phyloP scores from a whole-genome alignment of 2,888 invertebrate genomes.

The Blera fallax region DNA sequence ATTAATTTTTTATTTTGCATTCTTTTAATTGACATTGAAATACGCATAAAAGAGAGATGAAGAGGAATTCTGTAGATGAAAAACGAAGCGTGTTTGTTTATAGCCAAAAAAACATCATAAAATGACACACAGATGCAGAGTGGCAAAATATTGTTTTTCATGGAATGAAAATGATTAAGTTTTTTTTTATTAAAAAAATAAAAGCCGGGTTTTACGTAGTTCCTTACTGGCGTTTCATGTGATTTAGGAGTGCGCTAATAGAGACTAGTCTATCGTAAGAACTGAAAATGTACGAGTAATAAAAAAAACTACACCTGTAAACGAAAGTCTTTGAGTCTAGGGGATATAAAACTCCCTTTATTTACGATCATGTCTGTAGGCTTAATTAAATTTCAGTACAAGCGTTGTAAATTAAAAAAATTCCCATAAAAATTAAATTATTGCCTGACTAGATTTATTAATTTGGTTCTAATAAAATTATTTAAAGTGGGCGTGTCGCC shows the following conservation, averaged over 20 bases:
- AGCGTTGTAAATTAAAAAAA: background rate
- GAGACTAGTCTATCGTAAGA: background rate
- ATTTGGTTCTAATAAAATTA: background rate
- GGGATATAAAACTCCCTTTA: background rate
- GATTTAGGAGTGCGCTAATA: background rate
- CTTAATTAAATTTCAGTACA: background rate
- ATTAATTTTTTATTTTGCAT: background rate
- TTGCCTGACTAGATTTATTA: background rate
- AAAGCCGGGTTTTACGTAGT: background rate
- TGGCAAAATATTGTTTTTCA: background rate
- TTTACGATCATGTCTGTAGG: background rate
- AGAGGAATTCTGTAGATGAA: background rate
- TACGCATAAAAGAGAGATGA: background rate
- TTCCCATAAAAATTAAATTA: background rate
- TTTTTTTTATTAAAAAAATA: background rate
- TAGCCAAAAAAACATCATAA: background rate
- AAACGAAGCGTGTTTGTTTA: background rate
- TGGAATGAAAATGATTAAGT: background rate
- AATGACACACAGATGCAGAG: background rate
- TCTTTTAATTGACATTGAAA: conserved; percentile 2
- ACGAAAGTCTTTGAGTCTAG: background rate
- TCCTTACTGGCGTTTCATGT: background rate
- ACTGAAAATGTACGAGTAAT: background rate
- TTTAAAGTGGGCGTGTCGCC: background rate
- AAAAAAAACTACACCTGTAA: background rate